These are phyloP conservation scores for Acrocephalus arundinaceus DNA, from an alignment of 2,113 vertebrate genomes.

Conservation along the genomic window DNA sequence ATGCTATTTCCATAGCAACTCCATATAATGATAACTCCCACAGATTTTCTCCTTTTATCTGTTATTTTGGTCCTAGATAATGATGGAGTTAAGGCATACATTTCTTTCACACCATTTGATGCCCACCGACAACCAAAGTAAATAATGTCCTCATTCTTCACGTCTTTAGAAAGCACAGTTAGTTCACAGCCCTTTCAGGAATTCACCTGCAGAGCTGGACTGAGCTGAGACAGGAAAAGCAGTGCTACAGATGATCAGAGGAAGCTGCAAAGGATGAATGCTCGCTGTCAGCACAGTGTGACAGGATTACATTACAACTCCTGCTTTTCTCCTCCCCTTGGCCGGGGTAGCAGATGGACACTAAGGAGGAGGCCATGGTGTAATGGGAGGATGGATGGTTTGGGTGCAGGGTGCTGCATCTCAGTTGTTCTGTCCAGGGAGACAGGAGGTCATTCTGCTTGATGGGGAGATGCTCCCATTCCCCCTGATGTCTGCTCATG, in stretches of 20 bases:
- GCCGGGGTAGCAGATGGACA: not conserved
- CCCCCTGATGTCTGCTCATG: not conserved
- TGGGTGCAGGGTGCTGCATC: not conserved
- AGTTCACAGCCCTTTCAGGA: not conserved
- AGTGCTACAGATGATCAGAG: not conserved
- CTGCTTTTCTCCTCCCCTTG: not conserved
- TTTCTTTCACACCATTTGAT: constrained; percentile 68
- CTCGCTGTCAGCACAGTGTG: not conserved
- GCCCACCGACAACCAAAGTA: constrained; percentile 56
- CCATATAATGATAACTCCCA: constrained; percentile 53
- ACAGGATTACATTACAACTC: not conserved
- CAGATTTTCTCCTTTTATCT: constrained; percentile 64
- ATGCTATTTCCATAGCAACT: constrained; percentile 59
- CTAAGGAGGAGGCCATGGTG: not conserved
- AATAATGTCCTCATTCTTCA: constrained; percentile 47
- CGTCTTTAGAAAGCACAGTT: not conserved
- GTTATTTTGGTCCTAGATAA: constrained; percentile 76
- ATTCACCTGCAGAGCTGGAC: constrained; percentile 1
- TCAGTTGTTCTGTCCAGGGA: not conserved
- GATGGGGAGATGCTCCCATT: not conserved
- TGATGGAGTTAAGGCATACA: constrained; percentile 64
- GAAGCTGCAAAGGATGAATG: not conserved
- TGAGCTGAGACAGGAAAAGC: not conserved
- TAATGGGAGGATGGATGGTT: not conserved
- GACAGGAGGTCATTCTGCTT: not conserved